A percentile compares a stretch with the other conserved stretches of the same genome.
phyloP scores from a whole-genome alignment of 2,113 vertebrate genomes.

The Cettia cetti region DNA sequence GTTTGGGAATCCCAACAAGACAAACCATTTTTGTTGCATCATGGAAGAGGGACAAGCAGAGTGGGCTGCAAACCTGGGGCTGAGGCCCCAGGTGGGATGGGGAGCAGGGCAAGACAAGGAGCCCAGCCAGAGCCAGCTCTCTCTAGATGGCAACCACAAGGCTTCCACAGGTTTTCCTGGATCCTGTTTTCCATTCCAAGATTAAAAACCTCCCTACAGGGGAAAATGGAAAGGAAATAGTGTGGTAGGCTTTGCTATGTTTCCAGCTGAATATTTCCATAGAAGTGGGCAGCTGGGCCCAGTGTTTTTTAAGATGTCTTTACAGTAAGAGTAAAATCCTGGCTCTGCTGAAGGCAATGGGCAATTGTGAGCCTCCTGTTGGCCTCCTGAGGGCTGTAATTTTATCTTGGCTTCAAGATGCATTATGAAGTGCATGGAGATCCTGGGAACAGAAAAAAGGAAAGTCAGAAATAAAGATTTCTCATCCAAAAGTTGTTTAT shows the following conservation, averaged over 20 bases:
- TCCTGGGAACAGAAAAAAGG: neutral
- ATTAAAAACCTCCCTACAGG: constrained; percentile 4
- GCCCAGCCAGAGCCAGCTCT: neutral
- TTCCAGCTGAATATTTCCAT: constrained; percentile 25
- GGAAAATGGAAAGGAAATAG: constrained; percentile 4
- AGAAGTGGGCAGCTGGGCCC: neutral
- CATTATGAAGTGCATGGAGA: neutral
- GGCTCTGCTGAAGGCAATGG: neutral
- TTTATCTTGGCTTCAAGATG: neutral
- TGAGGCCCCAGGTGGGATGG: neutral
- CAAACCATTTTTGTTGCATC: neutral
- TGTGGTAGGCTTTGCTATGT: constrained; percentile 22
- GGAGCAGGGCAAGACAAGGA: neutral
- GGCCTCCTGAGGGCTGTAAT: neutral
- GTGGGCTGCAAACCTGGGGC: neutral
- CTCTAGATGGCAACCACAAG: neutral
- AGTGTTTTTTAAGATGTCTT: neutral
- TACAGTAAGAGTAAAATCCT: neutral
- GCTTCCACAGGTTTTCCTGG: neutral
- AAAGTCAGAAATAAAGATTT: neutral
- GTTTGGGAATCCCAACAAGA: neutral
- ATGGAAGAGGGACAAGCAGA: neutral
- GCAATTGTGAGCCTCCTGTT: neutral
- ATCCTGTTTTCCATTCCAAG: neutral
- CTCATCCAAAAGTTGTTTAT: neutral